These are phyloP conservation scores for Scartelaos histophorus DNA, from an alignment of 2,113 vertebrate genomes.

Conservation along the genomic window DNA sequence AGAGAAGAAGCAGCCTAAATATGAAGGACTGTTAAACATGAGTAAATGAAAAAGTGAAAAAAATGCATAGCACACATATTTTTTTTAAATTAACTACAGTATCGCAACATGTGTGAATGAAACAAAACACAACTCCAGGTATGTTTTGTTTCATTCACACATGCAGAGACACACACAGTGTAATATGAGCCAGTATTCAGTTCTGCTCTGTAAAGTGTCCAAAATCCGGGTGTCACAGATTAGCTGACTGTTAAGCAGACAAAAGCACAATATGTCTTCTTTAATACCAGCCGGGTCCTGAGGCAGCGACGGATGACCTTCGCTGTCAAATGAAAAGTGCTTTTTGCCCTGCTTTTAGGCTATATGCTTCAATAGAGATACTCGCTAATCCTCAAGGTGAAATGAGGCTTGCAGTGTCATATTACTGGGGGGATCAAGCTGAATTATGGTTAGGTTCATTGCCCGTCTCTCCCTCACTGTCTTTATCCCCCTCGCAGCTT, in stretches of 20 bases:
- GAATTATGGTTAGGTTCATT: background rate
- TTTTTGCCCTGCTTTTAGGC: conserved; percentile 25
- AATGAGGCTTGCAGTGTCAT: conserved; percentile 48
- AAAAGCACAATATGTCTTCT: background rate
- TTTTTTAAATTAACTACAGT: too few species aligned
- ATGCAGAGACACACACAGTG: too few species aligned
- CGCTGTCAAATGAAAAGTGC: conserved; percentile 2
- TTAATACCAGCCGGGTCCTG: background rate
- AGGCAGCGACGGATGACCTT: conserved; percentile 21
- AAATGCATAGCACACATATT: too few species aligned
- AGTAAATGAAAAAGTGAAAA: too few species aligned
- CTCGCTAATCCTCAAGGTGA: conserved; percentile 60
- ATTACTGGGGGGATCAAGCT: conserved; percentile 33
- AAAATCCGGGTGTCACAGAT: too few species aligned
- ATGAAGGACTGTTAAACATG: too few species aligned
- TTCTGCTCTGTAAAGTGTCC: too few species aligned
- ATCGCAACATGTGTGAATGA: too few species aligned
- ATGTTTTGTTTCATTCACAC: too few species aligned
- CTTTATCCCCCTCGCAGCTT: conserved; percentile 10
- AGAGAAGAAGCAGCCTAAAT: too few species aligned
- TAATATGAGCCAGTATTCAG: too few species aligned
- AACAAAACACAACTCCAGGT: too few species aligned
- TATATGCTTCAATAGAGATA: conserved; percentile 31
- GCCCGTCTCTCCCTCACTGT: background rate
- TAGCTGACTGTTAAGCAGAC: background rate